These are phyloP conservation scores for Metopolophium dirhodum DNA, from an alignment of 1,140 invertebrate species.

Conservation along the genomic window DNA sequence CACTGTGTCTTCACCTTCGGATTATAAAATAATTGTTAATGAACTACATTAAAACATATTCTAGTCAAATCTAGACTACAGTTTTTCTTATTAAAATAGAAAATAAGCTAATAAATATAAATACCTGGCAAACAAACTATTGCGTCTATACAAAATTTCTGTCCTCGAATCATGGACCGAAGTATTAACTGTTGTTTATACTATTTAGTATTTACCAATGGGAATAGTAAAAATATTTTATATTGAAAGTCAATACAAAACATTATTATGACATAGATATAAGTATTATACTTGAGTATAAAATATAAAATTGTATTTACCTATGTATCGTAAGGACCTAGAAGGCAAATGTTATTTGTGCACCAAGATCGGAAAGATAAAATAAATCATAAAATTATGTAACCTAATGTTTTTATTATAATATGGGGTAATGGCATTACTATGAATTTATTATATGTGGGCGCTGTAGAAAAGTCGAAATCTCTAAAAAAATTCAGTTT, in stretches of 20 bases:
- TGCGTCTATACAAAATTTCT: too few species aligned
- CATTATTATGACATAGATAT: neutral
- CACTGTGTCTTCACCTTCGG: neutral
- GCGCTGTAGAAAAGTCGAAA: neutral
- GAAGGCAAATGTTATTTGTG: neutral
- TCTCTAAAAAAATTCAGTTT: neutral
- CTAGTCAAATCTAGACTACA: too few species aligned
- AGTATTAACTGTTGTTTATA: neutral
- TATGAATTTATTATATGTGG: neutral
- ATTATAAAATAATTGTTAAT: too few species aligned
- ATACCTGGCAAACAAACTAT: neutral
- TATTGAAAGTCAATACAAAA: neutral
- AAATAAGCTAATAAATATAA: neutral
- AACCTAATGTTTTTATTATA: neutral
- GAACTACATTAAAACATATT: too few species aligned
- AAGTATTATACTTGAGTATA: neutral
- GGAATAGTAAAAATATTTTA: neutral
- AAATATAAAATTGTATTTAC: neutral
- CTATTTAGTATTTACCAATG: neutral
- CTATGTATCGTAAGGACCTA: neutral
- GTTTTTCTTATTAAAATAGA: neutral
- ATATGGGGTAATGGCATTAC: neutral
- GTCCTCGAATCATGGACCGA: too few species aligned
- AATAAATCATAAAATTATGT: slow-evolving; percentile 4
- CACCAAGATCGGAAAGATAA: neutral